Percentiles rank a stretch among this genome's conserved stretches.
These are phyloP conservation scores for Sylvia atricapilla DNA, from an alignment of 2,113 vertebrate genomes.

Conservation along the genomic window DNA sequence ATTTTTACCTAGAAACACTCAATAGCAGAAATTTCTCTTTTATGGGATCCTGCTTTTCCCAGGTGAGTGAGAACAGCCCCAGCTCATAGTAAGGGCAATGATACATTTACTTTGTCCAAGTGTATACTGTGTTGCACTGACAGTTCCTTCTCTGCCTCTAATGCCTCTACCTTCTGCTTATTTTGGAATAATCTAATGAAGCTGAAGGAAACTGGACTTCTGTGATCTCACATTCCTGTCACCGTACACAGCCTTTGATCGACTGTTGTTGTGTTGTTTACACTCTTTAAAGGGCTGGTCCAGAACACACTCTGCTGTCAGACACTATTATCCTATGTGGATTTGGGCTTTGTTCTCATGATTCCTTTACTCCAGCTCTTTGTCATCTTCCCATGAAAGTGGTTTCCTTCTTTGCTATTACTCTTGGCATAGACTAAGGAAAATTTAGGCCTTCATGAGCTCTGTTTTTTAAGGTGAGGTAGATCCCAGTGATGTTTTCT, in stretches of 20 bases:
- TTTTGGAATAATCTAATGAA: conserved; percentile 6
- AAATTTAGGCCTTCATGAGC: not conserved
- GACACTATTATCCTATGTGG: not conserved
- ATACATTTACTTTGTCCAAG: not conserved
- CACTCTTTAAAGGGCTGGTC: conserved; percentile 4
- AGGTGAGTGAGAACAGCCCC: not conserved
- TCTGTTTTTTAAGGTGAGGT: not conserved
- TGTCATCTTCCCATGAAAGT: conserved; percentile 39
- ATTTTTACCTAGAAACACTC: not conserved
- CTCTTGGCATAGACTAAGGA: not conserved
- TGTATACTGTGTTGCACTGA: not conserved
- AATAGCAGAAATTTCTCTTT: not conserved
- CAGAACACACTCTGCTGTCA: not conserved
- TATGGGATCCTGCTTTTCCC: not conserved
- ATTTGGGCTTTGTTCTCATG: conserved; percentile 23
- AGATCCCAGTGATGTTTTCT: not conserved
- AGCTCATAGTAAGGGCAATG: not conserved
- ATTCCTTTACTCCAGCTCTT: conserved; percentile 17
- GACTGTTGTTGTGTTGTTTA: not conserved
- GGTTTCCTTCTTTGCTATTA: not conserved
- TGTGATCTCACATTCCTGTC: conserved; percentile 30
- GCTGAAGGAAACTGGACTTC: not conserved
- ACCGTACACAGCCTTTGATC: conserved; percentile 28
- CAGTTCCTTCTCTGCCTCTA: not conserved
- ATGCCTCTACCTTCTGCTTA: not conserved